Percentiles rank a stretch among this genome's conserved stretches.
Conservation (phyloP, 2,888 invertebrate genomes). For the Ashinkailepas kermadecensis region DNA sequence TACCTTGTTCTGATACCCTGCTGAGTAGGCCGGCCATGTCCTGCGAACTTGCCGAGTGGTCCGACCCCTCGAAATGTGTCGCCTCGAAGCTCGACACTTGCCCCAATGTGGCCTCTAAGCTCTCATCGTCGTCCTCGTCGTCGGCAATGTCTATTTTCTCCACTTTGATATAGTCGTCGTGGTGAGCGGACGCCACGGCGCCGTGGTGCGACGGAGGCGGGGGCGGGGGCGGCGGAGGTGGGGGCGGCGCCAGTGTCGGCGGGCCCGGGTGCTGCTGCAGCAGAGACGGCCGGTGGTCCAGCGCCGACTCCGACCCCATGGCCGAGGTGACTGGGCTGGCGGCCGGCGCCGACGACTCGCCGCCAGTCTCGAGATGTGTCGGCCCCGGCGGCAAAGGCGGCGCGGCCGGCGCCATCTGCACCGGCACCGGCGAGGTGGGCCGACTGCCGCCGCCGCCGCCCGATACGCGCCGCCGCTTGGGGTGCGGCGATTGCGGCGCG, state of each 20-base stretch:
- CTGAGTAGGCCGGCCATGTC: neutral
- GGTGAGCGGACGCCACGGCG: no score
- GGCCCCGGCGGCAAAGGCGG: neutral
- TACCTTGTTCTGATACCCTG: neutral
- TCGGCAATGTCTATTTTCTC: neutral
- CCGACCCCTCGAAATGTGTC: neutral
- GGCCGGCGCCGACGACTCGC: neutral
- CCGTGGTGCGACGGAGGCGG: constrained; percentile 13
- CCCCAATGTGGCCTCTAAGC: constrained; percentile 1
- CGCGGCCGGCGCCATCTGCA: neutral
- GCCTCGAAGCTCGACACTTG: neutral
- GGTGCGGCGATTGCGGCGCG: neutral
- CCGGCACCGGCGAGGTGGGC: neutral
- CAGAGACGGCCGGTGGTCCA: neutral
- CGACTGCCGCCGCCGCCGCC: neutral
- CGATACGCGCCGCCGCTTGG: constrained; percentile 13
- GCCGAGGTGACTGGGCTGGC: neutral
- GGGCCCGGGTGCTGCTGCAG: neutral
- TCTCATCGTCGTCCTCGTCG: neutral
- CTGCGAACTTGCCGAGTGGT: constrained; percentile 5
- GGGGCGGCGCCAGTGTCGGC: neutral
- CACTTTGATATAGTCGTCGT: neutral
- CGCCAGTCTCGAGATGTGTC: neutral
- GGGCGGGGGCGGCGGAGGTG: neutral
- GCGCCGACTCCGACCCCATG: neutral